Evolutionary conservation across 2,888 invertebrate genomes (phyloP), one percentile per base, ranked within the genome.

Genomic region (Carterocephalus palaemon): DNA sequence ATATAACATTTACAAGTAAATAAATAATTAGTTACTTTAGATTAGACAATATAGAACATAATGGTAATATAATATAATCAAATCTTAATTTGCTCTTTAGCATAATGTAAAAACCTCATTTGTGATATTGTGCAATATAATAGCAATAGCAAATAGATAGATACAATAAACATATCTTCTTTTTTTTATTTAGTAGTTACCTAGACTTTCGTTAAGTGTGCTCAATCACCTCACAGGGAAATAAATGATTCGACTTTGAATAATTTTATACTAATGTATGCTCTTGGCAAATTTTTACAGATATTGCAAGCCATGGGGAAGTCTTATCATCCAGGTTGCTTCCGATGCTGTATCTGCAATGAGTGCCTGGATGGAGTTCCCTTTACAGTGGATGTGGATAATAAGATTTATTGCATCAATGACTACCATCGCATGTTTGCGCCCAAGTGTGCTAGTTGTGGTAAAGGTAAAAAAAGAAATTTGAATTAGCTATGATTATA

Each of bases 341-440:
- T 99, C 88, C 92, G 98, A 32, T 99, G 99, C 81, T 97, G 96
- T 78, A 92, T 97, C 47, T 99, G 99, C 78, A 97, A 98, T 73
- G 97, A 98, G 74, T 98, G 98, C 72, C 89, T 99, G 34, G 99
- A 99, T 68, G 99, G 99, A 7, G 97, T 98, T 26, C 98, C 99
- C 2, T 99, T 99, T 73, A 99, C 99, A 0, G 96, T 97, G 5
- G 99, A 99, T 75, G 95, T 97, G 32, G 97, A 98, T 72, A 98
- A 98, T 77, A 97, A 97, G 84, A 98, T 99, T 54, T 99, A 98
- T 75, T 99, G 99, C 80, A 97, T 99, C 45, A 95, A 96, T 65
- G 99, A 99, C 82, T 99, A 99, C 75, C 98, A 99, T 83, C 93
- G 97, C 72, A 95, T 98, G 92, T 99, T 98, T 89, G 98, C 99